These are phyloP conservation scores for Diadumene lineata DNA, from an alignment of 92 coral and sea anemone species.

Conservation along the genomic window DNA sequence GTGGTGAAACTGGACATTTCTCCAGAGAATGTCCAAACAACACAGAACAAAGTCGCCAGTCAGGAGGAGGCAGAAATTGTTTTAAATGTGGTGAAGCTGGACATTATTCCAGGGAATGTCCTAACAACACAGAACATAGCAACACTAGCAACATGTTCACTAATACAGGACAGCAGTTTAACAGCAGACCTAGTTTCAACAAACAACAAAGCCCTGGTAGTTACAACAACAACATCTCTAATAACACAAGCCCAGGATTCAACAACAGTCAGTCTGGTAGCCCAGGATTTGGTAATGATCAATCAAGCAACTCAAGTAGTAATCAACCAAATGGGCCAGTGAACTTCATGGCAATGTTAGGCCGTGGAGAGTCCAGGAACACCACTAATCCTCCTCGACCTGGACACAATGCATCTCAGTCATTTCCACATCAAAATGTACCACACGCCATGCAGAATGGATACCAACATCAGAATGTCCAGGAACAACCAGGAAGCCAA, in stretches of 20 bases:
- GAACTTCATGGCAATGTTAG: constrained; percentile 29
- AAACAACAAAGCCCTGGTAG: neutral
- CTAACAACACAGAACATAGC: constrained; percentile 5
- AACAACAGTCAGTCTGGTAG: neutral
- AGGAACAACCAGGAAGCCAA: neutral
- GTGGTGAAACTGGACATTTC: neutral
- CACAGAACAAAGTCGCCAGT: no score
- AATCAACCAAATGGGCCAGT: neutral
- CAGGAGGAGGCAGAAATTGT: constrained; percentile 41
- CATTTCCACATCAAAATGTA: neutral
- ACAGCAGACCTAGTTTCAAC: neutral
- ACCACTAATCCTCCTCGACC: constrained; percentile 3
- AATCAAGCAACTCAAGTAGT: no score
- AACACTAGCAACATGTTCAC: neutral
- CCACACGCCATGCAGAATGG: constrained; percentile 12
- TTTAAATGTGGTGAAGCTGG: constrained; percentile 66
- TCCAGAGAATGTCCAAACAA: neutral
- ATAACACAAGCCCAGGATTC: constrained; percentile 5
- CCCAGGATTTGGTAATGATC: no score
- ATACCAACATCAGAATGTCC: neutral
- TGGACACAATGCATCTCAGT: neutral
- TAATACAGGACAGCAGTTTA: constrained; percentile 9
- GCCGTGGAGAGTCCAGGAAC: constrained; percentile 34
- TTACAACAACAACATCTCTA: neutral
- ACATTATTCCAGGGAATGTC: constrained; percentile 59